Base-by-base conservation (phyloP, 1,140 invertebrate genomes). In the Bombyx mandarina region DNA sequence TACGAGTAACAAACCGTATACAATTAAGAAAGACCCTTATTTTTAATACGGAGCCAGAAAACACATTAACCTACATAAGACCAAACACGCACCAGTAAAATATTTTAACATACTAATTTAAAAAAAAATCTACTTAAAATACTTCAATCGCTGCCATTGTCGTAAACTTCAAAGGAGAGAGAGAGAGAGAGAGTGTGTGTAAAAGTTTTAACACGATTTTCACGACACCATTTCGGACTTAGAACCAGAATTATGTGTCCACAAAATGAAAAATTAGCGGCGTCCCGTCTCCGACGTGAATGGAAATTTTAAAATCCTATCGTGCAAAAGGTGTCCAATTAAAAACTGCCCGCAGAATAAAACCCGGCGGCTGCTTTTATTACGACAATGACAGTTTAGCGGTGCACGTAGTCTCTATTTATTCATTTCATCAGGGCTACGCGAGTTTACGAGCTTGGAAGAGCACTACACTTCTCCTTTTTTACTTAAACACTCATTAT, bases 391-490 rank as follows among this genome's bases (percentile, higher is more conserved):
- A 57, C 65, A 74, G 61, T 56, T 54, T 43, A 67, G 62, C 57
- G 52, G 54, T 60, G 63, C 59, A 57, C 63, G 64, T 57, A 51
- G 18, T 49, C 46, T 67, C 57, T 59, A 65, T 64, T 61, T 70
- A 72, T 75, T 77, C 71, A 71, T 71, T 77, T 66, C 68, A 69
- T 69, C 67, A 70, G 61, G 62, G 63, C 65, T 53, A 61, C 58
- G 59, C 65, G 66, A 67, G 68, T 75, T 82, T 81, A 79, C 71
- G 76, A 74, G 71, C 72, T 69, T 69, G 54, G 62, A 65, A 77
- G 74, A 67, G 69, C 63, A 63, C 74, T 77, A 71, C 63, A 70
- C 71, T 60, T 70, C 62, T 35, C 66, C 73, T 65, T 80, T 79
- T 70, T 77, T 63, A 56, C 61, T 65, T 64, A 65, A 56, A 61